Evolutionary conservation across 2,113 vertebrate genomes (phyloP), one percentile per base, ranked within the genome.

Genomic region (Osmerus mordax): DNA sequence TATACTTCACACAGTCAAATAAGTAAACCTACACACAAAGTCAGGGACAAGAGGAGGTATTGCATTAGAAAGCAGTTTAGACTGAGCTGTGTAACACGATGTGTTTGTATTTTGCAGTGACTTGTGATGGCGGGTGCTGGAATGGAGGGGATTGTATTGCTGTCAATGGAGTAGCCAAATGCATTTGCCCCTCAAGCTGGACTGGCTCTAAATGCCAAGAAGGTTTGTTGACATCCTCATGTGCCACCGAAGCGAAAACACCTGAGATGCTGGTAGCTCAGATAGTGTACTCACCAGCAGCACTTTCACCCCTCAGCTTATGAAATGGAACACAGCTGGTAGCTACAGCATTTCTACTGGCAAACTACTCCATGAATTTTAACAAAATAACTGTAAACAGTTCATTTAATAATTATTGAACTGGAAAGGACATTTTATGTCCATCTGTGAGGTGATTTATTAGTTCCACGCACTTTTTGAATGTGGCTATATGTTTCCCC

Each of bases 101-200:
- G 61, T 36, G 28, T n/a, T 14, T 32, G 28, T 83, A 3, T 81
- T 80, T 72, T 7, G 9, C 89, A 96, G 93, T 94, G 70, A 90
- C 83, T n/a, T 96, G 93, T 69, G 90, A 94, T 3, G 92, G 89
- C 18, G 95, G 94, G 64, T 96, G 95, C 29, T 94, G 90, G 82
- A 96, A 96, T 7, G 93, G 93, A 23, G 94, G 94, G 0, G 92
- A 95, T 19, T 95, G 94, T n/a, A 64, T 81, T 32, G 92, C 92
- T 16, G 89, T 93, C 76, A 93, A 92, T 3, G 89, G 93, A 58
- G 84, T 90, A 14, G 93, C 91, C 71, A 94, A 92, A 79, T 95
- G 93, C 67, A 91, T 92, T 77, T 96, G 95, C 79, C 87, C 92
- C 64, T 92, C 92, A 9, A 95, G 93, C 77, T 96, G 94, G 94